A percentile compares a stretch with the other conserved stretches of the same genome.
These are phyloP conservation scores for Macrosteles quadrilineatus DNA, from an alignment of 1,140 invertebrate species.

Conservation along the genomic window DNA sequence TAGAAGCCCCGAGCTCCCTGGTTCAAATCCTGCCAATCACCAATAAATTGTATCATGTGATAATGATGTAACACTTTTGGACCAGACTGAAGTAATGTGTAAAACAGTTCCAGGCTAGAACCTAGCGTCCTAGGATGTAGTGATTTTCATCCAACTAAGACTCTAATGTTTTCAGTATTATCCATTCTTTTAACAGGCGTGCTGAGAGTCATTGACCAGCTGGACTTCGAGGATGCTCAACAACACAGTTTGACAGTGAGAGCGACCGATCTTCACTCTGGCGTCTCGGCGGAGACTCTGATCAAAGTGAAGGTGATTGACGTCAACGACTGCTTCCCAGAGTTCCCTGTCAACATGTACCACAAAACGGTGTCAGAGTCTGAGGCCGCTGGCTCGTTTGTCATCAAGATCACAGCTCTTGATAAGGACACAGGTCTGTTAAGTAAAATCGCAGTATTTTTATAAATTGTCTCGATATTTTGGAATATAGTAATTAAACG, in stretches of 20 bases:
- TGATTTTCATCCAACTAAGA: too few relatives aligned
- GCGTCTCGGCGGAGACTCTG: slow-evolving; percentile 82
- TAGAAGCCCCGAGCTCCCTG: too few relatives aligned
- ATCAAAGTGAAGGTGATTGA: slow-evolving; percentile 79
- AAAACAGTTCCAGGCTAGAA: too few relatives aligned
- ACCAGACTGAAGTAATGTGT: too few relatives aligned
- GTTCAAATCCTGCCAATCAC: too few relatives aligned
- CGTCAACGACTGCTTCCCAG: slow-evolving; percentile 87
- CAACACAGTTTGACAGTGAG: slow-evolving; percentile 79
- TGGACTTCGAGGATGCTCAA: slow-evolving; percentile 83
- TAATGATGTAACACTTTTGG: too few relatives aligned
- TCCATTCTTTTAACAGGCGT: slow-evolving; percentile 60
- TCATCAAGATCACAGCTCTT: slow-evolving; percentile 70
- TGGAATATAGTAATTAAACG: too few relatives aligned
- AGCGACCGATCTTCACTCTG: slow-evolving; percentile 88
- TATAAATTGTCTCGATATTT: too few relatives aligned
- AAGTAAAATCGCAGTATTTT: slow-evolving; percentile 11
- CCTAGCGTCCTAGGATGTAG: too few relatives aligned
- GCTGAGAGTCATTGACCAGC: slow-evolving; percentile 77
- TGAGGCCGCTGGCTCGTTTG: slow-evolving; percentile 70
- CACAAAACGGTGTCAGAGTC: slow-evolving; percentile 83
- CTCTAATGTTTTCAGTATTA: too few relatives aligned
- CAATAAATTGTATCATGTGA: too few relatives aligned
- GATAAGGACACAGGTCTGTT: slow-evolving; percentile 76
- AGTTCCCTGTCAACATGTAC: slow-evolving; percentile 80